Percentiles rank a stretch among this genome's conserved stretches.
Conservation (phyloP, 2,113 vertebrate genomes). For the Litocranius walleri region DNA sequence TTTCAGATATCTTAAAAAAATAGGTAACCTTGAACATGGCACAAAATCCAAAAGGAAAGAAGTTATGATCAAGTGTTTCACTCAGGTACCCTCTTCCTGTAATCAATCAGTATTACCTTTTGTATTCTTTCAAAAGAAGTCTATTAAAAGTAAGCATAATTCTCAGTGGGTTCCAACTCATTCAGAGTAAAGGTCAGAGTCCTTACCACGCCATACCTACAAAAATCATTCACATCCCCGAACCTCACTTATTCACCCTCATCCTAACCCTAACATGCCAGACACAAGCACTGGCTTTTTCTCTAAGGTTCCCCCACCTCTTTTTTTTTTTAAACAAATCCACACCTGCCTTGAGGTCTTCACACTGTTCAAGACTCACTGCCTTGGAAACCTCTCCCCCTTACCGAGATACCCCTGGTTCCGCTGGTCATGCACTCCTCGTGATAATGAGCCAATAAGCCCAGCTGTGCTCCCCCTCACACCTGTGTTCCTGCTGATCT, state of each 20-base stretch:
- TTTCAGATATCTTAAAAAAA: slow-evolving; percentile 15
- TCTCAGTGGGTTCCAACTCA: background rate
- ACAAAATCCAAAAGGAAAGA: slow-evolving; percentile 8
- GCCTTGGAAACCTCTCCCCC: background rate
- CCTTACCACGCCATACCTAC: background rate
- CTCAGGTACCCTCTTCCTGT: background rate
- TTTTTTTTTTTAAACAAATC: background rate
- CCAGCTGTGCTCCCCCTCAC: background rate
- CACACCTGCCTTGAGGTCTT: background rate
- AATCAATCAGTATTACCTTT: background rate
- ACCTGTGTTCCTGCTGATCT: background rate
- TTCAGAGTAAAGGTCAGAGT: background rate
- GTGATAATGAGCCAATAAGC: background rate
- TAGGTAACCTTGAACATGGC: background rate
- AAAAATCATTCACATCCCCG: background rate
- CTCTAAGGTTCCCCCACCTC: background rate
- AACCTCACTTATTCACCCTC: background rate
- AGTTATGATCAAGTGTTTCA: background rate
- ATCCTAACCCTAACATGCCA: background rate
- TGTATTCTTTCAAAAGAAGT: background rate
- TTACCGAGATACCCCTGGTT: background rate
- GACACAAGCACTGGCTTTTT: background rate
- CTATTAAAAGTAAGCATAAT: background rate
- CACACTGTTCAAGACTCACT: background rate
- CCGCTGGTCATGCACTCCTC: rapidly evolving